Evolutionary conservation across 2,797 vertebrate genomes (phyloP), one percentile per base, ranked within the genome.

Genomic region (Lutjanus argentimaculatus): DNA sequence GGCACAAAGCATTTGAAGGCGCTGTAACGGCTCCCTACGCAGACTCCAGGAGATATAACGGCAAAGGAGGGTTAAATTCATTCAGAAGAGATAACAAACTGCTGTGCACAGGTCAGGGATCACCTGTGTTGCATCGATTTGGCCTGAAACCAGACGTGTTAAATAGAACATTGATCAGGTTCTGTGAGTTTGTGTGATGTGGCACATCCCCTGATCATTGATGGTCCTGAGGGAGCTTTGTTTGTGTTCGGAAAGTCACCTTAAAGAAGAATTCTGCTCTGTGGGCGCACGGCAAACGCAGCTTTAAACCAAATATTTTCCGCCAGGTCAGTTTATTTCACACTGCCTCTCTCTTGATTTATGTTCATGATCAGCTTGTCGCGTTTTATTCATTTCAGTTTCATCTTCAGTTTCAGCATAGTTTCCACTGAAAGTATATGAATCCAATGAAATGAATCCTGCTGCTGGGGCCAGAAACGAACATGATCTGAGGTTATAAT

Each of bases 101-200:
- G 36, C 70, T 53, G 51, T 16, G 48, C 67, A 19, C 2, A 4
- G 80, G 83, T 86, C 86, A 84, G 77, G 75, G 82, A 67, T 85
- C 80, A 78, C 73, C 76, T 80, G 61, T 76, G 61, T 42, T 42
- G 17, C 75, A 90, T 84, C 81, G 83, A 91, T 89, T 61, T 70
- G 69, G 69, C 78, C 86, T 74, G 68, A 85, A 80, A 85, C 55
- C 82, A 89, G 65, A 82, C 19, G 2, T 80, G 80, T 89, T 84
- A 87, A 91, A 91, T 40, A 78, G 63, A 80, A 64, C 75, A 84
- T 79, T 74, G 75, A 88, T 90, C 70, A 48, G 5, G 36, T 56
- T 57, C 22, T 58, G 74, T 45, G 66, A 48, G 71, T 77, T 71
- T 61, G 62, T 89, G 71, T 77, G 76, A 84, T 72, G n/a, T 4